These are phyloP conservation scores for Drosophila silvestris DNA, from an alignment of 2,888 invertebrate species.

Conservation along the genomic window DNA sequence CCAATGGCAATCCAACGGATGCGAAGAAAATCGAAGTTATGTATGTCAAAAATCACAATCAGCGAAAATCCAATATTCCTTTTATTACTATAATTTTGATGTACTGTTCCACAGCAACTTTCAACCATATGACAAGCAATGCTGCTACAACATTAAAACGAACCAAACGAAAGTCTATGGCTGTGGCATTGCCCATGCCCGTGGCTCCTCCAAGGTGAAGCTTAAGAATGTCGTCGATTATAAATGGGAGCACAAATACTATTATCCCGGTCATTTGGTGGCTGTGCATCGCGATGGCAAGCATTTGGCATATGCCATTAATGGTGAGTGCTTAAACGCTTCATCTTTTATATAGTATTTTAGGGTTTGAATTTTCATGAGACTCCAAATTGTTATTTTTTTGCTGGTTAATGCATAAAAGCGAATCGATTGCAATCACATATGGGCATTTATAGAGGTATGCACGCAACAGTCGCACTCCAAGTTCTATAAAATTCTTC, in stretches of 20 bases:
- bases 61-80: neutral
- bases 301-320: slow-evolving; percentile 95
- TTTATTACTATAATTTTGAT: neutral
- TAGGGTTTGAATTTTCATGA: neutral
- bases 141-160: slow-evolving; percentile 80
- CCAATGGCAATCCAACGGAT: slow-evolving; percentile 58
- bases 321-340: slow-evolving; percentile 87
- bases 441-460: slow-evolving; percentile 3
- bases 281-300: slow-evolving; percentile 94
- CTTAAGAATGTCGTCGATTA: slow-evolving; percentile 96
- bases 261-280: slow-evolving; percentile 94
- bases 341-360: neutral
- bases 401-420: neutral
- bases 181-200: slow-evolving; percentile 90
- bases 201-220: slow-evolving; percentile 95
- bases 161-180: slow-evolving; percentile 90
- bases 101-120: slow-evolving; percentile 70
- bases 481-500: neutral
- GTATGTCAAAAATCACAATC: slow-evolving; percentile 37
- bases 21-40: slow-evolving; percentile 60
- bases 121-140: slow-evolving; percentile 80
- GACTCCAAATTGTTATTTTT: neutral
- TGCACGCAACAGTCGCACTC: neutral
- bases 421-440: slow-evolving; percentile 1
- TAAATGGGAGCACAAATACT: slow-evolving; percentile 96